Conservation (phyloP, 2,113 vertebrate genomes). For the Polyodon spathula region DNA sequence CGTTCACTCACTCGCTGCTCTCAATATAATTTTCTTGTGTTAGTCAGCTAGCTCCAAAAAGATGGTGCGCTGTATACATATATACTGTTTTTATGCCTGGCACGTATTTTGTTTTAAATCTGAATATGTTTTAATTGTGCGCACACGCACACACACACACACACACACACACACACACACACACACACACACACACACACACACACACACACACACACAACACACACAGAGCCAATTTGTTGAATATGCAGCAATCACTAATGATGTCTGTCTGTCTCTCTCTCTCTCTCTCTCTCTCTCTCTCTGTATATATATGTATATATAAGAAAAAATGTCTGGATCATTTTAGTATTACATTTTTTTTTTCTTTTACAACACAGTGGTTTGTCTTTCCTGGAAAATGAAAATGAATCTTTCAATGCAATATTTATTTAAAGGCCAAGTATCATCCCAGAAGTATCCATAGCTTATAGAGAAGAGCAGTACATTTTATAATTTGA, state of each 20-base stretch:
- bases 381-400: background rate
- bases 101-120: no score
- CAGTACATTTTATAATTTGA: constrained; percentile 35
- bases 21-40: no score
- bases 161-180: no score
- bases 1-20: no score
- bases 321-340: background rate
- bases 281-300: background rate
- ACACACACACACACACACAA: no score
- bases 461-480: constrained; percentile 26
- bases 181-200: no score
- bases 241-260: background rate
- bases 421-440: constrained; percentile 49
- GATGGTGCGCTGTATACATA: no score
- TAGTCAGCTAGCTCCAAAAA: no score
- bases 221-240: no score
- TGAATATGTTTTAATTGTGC: no score
- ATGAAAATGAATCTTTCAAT: background rate
- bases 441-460: constrained; percentile 45
- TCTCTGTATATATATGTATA: background rate
- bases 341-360: background rate
- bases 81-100: no score
- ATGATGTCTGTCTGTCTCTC: constrained; percentile 6
- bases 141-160: no score
- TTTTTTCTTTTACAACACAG: constrained; percentile 33